Conservation (phyloP, 2,888 invertebrate genomes). For the Himalopsyche kuldschensis region DNA sequence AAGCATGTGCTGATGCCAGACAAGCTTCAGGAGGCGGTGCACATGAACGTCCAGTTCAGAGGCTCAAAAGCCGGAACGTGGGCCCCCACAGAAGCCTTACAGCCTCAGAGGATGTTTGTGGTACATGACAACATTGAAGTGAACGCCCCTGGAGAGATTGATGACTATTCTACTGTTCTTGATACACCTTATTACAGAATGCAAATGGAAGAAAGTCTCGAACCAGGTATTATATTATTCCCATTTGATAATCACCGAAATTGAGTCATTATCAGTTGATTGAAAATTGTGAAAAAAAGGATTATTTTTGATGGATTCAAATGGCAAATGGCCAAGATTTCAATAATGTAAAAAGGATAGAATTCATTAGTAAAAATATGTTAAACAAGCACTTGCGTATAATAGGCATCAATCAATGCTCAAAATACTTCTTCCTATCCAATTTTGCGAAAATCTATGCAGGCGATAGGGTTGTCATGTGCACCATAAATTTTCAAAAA, state of each 20-base stretch:
- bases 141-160: slow-evolving; percentile 63
- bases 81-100: slow-evolving; percentile 57
- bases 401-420: too few relatives aligned
- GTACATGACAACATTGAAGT: slow-evolving; percentile 76
- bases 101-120: slow-evolving; percentile 66
- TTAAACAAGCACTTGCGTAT: too few relatives aligned
- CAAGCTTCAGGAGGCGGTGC: slow-evolving; percentile 68
- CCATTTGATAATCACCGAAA: background rate
- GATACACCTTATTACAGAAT: slow-evolving; percentile 67
- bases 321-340: too few relatives aligned
- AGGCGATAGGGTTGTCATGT: too few relatives aligned
- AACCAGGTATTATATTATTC: slow-evolving; percentile 46
- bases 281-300: too few relatives aligned
- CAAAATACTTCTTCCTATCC: too few relatives aligned
- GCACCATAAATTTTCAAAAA: too few relatives aligned
- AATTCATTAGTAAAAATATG: too few relatives aligned
- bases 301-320: too few relatives aligned
- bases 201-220: slow-evolving; percentile 59
- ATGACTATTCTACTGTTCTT: slow-evolving; percentile 61
- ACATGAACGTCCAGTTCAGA: slow-evolving; percentile 62
- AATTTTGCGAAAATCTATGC: too few relatives aligned
- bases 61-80: slow-evolving; percentile 32
- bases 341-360: too few relatives aligned
- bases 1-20: slow-evolving; percentile 70
- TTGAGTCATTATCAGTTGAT: too few relatives aligned